phyloP scores from a whole-genome alignment of 2,888 invertebrate species.

The Xiphydria camelus region DNA sequence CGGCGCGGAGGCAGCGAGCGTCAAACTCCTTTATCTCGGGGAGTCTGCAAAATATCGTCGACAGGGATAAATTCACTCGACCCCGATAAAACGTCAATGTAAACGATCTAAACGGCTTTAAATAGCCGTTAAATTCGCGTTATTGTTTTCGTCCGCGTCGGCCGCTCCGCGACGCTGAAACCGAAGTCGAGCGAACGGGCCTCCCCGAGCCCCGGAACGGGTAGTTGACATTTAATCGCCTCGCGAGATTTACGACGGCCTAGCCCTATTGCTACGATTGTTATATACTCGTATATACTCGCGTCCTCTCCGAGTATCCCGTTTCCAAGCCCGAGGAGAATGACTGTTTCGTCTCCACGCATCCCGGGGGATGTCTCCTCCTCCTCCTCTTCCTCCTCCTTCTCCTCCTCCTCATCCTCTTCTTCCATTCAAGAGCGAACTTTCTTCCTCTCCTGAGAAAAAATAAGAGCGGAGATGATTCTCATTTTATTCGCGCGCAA shows the following conservation, averaged over 20 bases:
- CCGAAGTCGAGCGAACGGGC: constrained; percentile 6
- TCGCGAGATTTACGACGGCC: constrained; percentile 50
- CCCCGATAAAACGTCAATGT: constrained; percentile 41
- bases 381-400: constrained; percentile 7
- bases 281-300: constrained; percentile 24
- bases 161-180: constrained; percentile 5
- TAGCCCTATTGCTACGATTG: constrained; percentile 36
- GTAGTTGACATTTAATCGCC: constrained; percentile 54
- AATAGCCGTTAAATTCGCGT: constrained; percentile 49
- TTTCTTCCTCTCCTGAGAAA: too few relatives aligned
- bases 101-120: constrained; percentile 40
- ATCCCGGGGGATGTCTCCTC: constrained; percentile 10
- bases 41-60: too few relatives aligned
- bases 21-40: too few relatives aligned
- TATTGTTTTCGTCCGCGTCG: constrained; percentile 46
- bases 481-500: too few relatives aligned
- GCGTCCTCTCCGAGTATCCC: constrained; percentile 1
- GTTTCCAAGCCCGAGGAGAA: constrained; percentile 20
- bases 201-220: constrained; percentile 33
- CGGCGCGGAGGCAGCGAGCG: too few relatives aligned
- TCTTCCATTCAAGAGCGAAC: too few relatives aligned
- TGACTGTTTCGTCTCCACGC: constrained; percentile 36
- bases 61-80: not conserved
- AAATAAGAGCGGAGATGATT: too few relatives aligned
- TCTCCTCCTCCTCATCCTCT: constrained; percentile 4